Conservation (phyloP, 1,140 invertebrate genomes). For the Macrosteles quadrilineatus region DNA sequence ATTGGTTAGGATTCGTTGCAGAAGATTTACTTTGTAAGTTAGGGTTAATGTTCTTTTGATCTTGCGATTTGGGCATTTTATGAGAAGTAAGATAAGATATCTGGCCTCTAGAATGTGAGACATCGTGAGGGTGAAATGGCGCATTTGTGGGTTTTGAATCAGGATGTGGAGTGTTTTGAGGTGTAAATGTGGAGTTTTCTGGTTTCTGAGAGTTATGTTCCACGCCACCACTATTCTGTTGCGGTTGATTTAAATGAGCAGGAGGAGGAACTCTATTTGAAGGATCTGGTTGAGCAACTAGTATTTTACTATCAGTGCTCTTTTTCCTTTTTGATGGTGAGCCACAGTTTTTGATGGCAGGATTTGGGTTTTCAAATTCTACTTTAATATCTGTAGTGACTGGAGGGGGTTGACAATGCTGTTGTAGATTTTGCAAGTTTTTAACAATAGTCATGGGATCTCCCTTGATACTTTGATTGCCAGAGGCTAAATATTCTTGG, state of each 20-base stretch:
- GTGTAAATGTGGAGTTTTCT: constrained; percentile 54
- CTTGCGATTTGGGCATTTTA: constrained; percentile 61
- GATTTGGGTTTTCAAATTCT: constrained; percentile 10
- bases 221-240: constrained; percentile 66
- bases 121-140: constrained; percentile 64
- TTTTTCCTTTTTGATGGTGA: constrained; percentile 42
- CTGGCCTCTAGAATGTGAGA: constrained; percentile 65
- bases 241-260: constrained; percentile 64
- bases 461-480: constrained; percentile 63
- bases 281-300: constrained; percentile 29
- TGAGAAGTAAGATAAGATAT: constrained; percentile 60
- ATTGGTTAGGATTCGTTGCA: constrained; percentile 7
- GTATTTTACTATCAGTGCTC: constrained; percentile 33
- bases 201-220: constrained; percentile 70
- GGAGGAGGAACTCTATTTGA: constrained; percentile 64
- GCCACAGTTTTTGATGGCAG: constrained; percentile 13
- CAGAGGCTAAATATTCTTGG: constrained; percentile 58
- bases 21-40: constrained; percentile 25
- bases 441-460: constrained; percentile 75
- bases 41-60: background rate
- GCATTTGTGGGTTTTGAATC: constrained; percentile 64
- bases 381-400: constrained; percentile 39
- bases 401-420: constrained; percentile 17
- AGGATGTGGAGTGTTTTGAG: constrained; percentile 56
- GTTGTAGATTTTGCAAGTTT: constrained; percentile 59